These are phyloP conservation scores for Dipodomys ordii DNA, from an alignment of 2,113 vertebrate genomes.

Conservation along the genomic window DNA sequence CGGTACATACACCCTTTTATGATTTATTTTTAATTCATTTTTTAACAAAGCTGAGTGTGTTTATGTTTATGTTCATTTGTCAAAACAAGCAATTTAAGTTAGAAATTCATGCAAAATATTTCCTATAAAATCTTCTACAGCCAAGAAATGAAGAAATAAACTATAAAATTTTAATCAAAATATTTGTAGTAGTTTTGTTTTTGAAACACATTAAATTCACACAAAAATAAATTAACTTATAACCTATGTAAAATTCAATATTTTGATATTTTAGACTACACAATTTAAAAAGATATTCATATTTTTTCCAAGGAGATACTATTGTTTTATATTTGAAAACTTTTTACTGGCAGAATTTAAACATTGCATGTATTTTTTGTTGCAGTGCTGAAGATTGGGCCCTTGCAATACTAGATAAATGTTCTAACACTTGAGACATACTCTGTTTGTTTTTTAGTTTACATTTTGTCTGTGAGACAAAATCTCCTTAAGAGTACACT, in stretches of 20 bases:
- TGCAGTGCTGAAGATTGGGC: no score
- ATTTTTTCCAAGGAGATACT: neutral
- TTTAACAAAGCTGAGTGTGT: neutral
- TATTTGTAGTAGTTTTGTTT: neutral
- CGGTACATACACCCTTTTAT: neutral
- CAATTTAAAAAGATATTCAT: neutral
- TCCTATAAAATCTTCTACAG: neutral
- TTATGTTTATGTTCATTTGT: neutral
- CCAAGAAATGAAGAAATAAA: neutral
- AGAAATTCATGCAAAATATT: neutral
- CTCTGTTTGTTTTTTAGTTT: no score
- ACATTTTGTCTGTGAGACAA: no score
- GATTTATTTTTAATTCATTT: neutral
- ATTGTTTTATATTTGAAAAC: neutral
- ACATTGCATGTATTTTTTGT: no score
- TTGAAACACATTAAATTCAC: neutral
- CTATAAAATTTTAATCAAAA: neutral
- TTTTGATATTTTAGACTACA: neutral
- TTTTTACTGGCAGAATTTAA: neutral
- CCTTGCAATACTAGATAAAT: no score
- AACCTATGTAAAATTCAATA: neutral
- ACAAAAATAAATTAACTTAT: neutral
- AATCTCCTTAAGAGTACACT: no score
- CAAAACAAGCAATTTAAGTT: neutral
- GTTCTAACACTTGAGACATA: no score